Conservation (phyloP, 2,888 invertebrate genomes). For the Acleris sparsana region DNA sequence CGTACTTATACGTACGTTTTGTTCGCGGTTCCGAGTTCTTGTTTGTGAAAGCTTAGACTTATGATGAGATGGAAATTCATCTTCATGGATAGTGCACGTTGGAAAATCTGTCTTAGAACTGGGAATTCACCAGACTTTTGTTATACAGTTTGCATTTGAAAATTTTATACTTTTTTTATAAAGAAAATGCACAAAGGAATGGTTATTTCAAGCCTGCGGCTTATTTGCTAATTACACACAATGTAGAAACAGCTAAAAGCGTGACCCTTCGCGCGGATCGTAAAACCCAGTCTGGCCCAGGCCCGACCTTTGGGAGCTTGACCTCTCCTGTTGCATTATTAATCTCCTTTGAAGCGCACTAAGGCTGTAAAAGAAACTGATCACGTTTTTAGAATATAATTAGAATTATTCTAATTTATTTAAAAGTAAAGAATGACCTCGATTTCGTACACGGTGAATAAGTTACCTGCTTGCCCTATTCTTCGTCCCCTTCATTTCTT, state of each 20-base stretch:
- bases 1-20: conserved; percentile 15
- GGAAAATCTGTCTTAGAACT: no score
- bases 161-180: not conserved
- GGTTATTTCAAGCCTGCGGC: conserved; percentile 2
- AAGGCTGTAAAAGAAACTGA: conserved; percentile 9
- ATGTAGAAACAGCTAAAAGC: conserved; percentile 55
- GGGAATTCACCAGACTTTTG: no score
- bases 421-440: no score
- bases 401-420: no score
- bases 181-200: not conserved
- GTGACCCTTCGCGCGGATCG: conserved; percentile 63
- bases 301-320: conserved; percentile 63
- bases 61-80: conserved; percentile 1
- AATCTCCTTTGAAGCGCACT: conserved; percentile 54
- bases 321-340: conserved; percentile 65
- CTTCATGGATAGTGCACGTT: not conserved
- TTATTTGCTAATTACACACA: conserved; percentile 13
- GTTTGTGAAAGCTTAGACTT: conserved; percentile 12
- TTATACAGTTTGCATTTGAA: no score
- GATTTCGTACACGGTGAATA: no score
- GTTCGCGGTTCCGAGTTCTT: conserved; percentile 15
- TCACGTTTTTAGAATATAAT: not conserved
- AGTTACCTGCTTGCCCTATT: no score
- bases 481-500: no score
- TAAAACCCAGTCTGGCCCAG: conserved; percentile 63